Percentiles rank a stretch among this genome's conserved stretches.
These are phyloP conservation scores for Calameuta idolon DNA, from an alignment of 2,888 invertebrate genomes.

Conservation along the genomic window DNA sequence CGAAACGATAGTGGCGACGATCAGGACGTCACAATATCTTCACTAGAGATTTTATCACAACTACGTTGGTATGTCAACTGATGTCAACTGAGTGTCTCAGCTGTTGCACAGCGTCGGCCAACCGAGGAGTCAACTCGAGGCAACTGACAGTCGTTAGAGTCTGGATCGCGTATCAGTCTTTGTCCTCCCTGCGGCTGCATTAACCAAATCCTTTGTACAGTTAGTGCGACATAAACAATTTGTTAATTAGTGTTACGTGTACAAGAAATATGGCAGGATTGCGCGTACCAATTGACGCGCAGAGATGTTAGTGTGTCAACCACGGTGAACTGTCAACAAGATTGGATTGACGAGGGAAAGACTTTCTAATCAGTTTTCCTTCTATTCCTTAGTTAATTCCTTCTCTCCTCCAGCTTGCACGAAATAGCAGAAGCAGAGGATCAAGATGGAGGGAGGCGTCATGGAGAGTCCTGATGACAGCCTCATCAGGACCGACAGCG, in stretches of 20 bases:
- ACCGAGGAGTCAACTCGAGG: neutral
- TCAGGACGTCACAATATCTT: neutral
- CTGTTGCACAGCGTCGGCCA: neutral
- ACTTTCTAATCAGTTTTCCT: neutral
- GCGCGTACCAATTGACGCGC: neutral
- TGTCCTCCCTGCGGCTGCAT: neutral
- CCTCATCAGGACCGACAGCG: constrained; percentile 50
- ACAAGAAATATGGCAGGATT: neutral
- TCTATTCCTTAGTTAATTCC: neutral
- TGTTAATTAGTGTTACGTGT: neutral
- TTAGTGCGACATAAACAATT: neutral
- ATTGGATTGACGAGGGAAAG: neutral
- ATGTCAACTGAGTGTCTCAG: neutral
- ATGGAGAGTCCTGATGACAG: constrained; percentile 47
- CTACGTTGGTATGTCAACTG: neutral
- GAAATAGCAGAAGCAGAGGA: neutral
- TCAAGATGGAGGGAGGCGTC: constrained; percentile 51
- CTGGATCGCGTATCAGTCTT: neutral
- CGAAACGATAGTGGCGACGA: too few species aligned
- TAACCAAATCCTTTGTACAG: neutral
- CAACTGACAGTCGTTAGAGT: neutral
- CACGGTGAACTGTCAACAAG: neutral
- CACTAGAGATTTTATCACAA: neutral
- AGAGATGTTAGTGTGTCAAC: neutral
- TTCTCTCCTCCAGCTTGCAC: neutral